Conservation (phyloP, 1,140 invertebrate species). For the Meloidogyne floridensis region DNA sequence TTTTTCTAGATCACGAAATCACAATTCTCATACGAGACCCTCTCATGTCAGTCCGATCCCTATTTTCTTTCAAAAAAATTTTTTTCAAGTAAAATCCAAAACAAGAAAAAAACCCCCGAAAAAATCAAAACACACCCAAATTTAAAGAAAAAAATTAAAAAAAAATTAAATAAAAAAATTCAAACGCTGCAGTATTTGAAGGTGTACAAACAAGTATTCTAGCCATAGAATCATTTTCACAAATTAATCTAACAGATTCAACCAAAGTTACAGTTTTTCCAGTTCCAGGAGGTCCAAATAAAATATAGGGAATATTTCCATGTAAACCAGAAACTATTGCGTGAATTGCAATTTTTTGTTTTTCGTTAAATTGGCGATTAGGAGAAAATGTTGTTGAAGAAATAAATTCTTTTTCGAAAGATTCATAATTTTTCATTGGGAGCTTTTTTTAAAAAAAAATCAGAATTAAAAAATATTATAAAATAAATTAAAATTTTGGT, state of each 20-base stretch:
- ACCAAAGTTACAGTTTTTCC: slow-evolving; percentile 37
- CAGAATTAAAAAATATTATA: background rate
- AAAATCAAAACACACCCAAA: too few relatives aligned
- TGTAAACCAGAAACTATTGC: background rate
- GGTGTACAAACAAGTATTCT: slow-evolving; percentile 37
- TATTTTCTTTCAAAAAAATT: too few relatives aligned
- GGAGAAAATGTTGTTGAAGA: background rate
- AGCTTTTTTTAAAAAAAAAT: background rate
- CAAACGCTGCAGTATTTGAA: slow-evolving; percentile 37
- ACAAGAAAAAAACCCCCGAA: too few relatives aligned
- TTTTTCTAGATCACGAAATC: too few relatives aligned
- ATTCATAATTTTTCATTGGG: background rate
- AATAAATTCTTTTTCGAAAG: background rate
- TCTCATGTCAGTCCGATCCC: too few relatives aligned
- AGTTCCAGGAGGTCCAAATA: slow-evolving; percentile 18
- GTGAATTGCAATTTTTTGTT: slow-evolving; percentile 6
- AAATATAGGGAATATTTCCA: background rate
- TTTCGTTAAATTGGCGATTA: background rate
- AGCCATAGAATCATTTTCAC: background rate
- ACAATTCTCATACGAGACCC: too few relatives aligned
- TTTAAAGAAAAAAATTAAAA: background rate
- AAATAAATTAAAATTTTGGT: too few relatives aligned
- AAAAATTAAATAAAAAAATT: background rate
- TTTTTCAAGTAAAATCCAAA: too few relatives aligned
- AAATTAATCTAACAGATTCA: slow-evolving; percentile 34